Percentiles rank a stretch among this genome's conserved stretches.
phyloP scores from a whole-genome alignment of 1,140 invertebrate genomes.

The Trichoplusia ni region DNA sequence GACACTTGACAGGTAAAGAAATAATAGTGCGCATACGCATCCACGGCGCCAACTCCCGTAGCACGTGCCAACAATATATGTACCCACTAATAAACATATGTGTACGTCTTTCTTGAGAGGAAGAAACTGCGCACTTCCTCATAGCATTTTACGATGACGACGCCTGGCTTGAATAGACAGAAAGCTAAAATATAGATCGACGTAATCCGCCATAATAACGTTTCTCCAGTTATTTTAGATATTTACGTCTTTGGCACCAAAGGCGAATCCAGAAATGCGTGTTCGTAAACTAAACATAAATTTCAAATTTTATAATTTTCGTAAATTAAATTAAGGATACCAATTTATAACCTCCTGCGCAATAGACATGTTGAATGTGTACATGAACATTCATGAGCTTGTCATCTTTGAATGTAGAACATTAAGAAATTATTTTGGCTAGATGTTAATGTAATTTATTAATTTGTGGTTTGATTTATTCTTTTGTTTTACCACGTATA shows the following conservation, averaged over 20 bases:
- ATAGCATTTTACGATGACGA: constrained; percentile 38
- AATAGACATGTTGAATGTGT: not conserved
- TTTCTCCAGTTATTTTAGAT: constrained; percentile 65
- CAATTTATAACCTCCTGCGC: not conserved
- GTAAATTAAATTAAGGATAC: not conserved
- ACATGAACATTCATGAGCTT: too few species aligned
- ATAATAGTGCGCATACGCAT: constrained; percentile 27
- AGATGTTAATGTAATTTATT: too few species aligned
- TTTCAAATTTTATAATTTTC: constrained; percentile 22
- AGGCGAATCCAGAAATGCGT: constrained; percentile 26
- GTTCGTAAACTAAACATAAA: constrained; percentile 39
- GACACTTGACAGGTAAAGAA: constrained; percentile 30
- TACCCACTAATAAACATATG: constrained; percentile 26
- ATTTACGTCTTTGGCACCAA: constrained; percentile 71
- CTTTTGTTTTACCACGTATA: too few species aligned
- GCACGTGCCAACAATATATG: constrained; percentile 63
- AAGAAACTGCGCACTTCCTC: constrained; percentile 65
- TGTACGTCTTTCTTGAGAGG: constrained; percentile 42
- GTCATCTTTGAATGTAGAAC: too few species aligned
- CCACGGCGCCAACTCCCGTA: constrained; percentile 49
- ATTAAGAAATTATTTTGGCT: too few species aligned
- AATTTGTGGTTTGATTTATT: too few species aligned
- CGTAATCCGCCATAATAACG: constrained; percentile 48
- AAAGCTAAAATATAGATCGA: constrained; percentile 53
- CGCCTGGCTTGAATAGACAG: constrained; percentile 33